Conservation (phyloP, 1,140 invertebrate species). For the Prorops nasuta region DNA sequence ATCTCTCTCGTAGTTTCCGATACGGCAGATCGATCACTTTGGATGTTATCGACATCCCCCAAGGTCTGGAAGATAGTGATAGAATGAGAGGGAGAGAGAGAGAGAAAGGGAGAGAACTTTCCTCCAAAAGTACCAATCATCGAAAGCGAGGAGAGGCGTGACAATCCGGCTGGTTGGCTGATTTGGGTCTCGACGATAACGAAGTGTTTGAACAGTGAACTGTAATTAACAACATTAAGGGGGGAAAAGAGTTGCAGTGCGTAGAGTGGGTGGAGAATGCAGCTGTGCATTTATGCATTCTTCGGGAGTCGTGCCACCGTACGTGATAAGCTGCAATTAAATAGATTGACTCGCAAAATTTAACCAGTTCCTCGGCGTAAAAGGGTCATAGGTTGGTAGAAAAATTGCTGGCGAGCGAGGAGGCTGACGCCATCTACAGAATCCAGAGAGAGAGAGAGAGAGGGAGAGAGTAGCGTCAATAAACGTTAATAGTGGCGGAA, state of each 20-base stretch:
- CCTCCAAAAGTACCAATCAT: no score
- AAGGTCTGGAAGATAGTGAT: no score
- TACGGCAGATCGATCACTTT: no score
- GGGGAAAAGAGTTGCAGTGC: background rate
- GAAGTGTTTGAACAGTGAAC: slow-evolving; percentile 30
- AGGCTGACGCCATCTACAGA: no score
- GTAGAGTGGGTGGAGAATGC: slow-evolving; percentile 7
- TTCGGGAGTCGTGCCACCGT: slow-evolving; percentile 16
- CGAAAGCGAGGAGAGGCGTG: no score
- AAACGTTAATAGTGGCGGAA: background rate
- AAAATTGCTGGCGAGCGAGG: no score
- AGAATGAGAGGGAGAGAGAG: no score
- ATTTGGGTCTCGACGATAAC: background rate
- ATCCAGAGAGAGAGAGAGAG: background rate
- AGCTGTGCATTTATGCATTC: slow-evolving; percentile 24
- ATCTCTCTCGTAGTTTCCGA: no score
- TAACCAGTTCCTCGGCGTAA: background rate
- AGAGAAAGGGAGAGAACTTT: no score
- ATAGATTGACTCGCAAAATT: slow-evolving; percentile 27
- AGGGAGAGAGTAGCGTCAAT: background rate
- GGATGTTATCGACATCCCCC: no score
- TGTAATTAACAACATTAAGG: slow-evolving; percentile 41
- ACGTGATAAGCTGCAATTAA: slow-evolving; percentile 35
- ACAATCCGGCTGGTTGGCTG: no score
- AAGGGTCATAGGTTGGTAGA: background rate